phyloP scores from a whole-genome alignment of 2,797 vertebrate genomes.

The Oreonectes daqikongensis region DNA sequence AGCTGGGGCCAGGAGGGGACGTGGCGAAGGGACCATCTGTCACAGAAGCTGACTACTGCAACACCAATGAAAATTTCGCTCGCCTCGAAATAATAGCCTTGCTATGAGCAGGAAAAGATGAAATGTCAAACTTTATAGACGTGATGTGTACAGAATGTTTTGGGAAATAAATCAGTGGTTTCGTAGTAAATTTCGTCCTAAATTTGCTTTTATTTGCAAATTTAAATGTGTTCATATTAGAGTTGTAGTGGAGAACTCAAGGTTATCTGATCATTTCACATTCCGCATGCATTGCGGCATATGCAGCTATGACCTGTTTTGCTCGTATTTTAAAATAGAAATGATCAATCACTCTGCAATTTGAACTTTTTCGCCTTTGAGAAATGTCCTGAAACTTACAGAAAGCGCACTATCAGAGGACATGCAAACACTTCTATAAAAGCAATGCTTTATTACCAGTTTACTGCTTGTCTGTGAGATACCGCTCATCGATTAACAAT shows the following conservation, averaged over 20 bases:
- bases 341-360: slow-evolving; percentile 43
- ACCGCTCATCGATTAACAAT: background rate
- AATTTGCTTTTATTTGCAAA: background rate
- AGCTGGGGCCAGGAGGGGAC: slow-evolving; percentile 66
- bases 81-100: slow-evolving; percentile 56
- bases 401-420: slow-evolving; percentile 6
- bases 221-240: slow-evolving; percentile 39
- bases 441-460: background rate
- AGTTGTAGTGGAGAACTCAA: slow-evolving; percentile 58
- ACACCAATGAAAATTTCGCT: slow-evolving; percentile 68
- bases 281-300: slow-evolving; percentile 53
- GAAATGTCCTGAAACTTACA: background rate
- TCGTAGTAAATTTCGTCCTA: background rate
- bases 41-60: slow-evolving; percentile 65
- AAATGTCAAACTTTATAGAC: slow-evolving; percentile 20
- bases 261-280: slow-evolving; percentile 61
- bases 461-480: background rate
- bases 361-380: slow-evolving; percentile 40
- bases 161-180: background rate
- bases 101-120: slow-evolving; percentile 16
- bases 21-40: slow-evolving; percentile 72
- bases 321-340: slow-evolving; percentile 44
- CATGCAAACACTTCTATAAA: background rate
- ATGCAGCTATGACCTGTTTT: slow-evolving; percentile 61
- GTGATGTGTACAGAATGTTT: background rate